These are phyloP conservation scores for Dryas iulia DNA, from an alignment of 1,140 invertebrate genomes.

Conservation along the genomic window DNA sequence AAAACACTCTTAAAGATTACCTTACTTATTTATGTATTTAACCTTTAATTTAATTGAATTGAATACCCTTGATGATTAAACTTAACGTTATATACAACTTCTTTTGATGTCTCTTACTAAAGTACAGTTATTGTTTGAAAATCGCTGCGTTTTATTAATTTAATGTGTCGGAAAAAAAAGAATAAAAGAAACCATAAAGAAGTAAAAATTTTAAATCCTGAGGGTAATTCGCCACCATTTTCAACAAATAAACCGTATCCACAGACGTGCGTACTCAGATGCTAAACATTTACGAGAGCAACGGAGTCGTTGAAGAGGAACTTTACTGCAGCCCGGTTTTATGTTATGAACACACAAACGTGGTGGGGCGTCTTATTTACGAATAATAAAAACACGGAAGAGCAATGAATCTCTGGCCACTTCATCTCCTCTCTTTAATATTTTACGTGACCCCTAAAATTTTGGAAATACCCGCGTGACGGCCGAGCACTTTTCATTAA, in stretches of 20 bases:
- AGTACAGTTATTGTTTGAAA: too few species aligned
- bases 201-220: background rate
- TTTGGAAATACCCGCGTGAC: slow-evolving; percentile 61
- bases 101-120: too few species aligned
- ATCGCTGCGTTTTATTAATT: too few species aligned
- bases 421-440: slow-evolving; percentile 78
- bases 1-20: too few species aligned
- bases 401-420: slow-evolving; percentile 77
- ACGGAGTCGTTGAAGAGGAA: slow-evolving; percentile 53
- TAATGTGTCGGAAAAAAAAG: background rate
- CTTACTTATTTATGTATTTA: too few species aligned
- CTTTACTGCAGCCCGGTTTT: slow-evolving; percentile 71
- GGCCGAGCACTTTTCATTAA: slow-evolving; percentile 75
- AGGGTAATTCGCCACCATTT: slow-evolving; percentile 26
- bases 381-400: slow-evolving; percentile 79
- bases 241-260: slow-evolving; percentile 31
- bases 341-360: slow-evolving; percentile 74
- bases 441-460: slow-evolving; percentile 80
- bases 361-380: slow-evolving; percentile 70
- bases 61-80: too few species aligned
- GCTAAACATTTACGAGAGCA: slow-evolving; percentile 67
- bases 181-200: background rate
- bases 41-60: too few species aligned
- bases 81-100: too few species aligned
- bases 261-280: slow-evolving; percentile 45